Base-by-base conservation (phyloP, 1,140 invertebrate genomes). In the Leguminivora glycinivorella region DNA sequence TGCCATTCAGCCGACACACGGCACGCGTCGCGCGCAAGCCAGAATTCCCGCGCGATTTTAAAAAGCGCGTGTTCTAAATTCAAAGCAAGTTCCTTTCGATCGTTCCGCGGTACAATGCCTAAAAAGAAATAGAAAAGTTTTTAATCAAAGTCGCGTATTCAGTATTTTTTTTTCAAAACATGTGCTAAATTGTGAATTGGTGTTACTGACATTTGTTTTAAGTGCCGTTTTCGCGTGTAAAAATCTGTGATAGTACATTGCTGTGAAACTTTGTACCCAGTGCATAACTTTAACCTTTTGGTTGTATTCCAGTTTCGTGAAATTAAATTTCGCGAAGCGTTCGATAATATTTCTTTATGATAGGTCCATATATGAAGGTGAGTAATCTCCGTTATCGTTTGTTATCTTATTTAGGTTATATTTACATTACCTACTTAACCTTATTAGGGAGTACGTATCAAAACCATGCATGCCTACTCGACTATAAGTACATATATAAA, bases 301-400 rank as follows among this genome's bases (percentile, higher is more conserved):
- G 68, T 69, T 70, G 25, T 69, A 73, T 72, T 71, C 31, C 71
- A 72, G 83, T 89, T 89, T 88, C 85, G 88, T 89, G 87, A 84
- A 87, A 85, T 85, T 75, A 72, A 38, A 83, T 88, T 91, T 89
- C 87, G 85, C 87, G 87, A 83, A 87, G 81, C 87, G 77, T 74
- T 80, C 70, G 69, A 83, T 70, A 85, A 87, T 83, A 80, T 74
- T 81, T 90, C 89, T 91, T 89, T 91, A 91, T 91, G 89, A 89
- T 91, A 91, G 89, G 89, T 85, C 89, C 87, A 88, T 88, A 91
- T 89, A 91, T 91, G 89, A 91, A 91, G 89, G 89, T 91, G 77
- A 91, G 89, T 91, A 47, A 69, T 70, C 70, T 29, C 63, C 70
- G 56, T 69, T 75, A 71, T 75, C 68, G 22, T 22, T 19, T 25